Evolutionary conservation across 2,113 vertebrate species (phyloP).

Genomic region (Catagonus wagneri): DNA sequence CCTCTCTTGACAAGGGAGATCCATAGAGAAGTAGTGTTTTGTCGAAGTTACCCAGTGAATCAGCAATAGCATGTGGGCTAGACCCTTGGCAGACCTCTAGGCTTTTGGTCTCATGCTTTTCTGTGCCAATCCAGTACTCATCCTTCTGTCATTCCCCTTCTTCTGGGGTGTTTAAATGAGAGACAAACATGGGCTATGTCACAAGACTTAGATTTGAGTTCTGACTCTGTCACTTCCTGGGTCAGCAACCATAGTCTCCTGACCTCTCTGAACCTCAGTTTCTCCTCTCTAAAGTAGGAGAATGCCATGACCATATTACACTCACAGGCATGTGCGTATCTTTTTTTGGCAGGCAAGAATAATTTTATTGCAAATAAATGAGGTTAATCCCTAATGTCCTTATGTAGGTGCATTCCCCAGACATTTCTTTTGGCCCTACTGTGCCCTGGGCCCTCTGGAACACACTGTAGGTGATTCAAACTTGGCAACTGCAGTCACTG

Average conservation of each 20-base stretch:
- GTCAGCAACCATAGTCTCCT: not conserved
- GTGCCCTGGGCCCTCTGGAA: not conserved
- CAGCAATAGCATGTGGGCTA: not conserved
- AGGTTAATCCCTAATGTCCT: not conserved
- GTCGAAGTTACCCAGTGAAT: not conserved
- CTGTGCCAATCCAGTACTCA: not conserved
- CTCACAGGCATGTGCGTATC: not conserved
- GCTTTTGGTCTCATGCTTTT: not conserved
- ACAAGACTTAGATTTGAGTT: conserved; percentile 21
- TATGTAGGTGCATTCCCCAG: not conserved
- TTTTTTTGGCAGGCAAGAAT: not conserved
- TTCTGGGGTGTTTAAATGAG: not conserved
- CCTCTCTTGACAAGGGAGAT: not conserved
- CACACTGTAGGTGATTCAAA: not conserved
- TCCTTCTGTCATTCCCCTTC: not conserved
- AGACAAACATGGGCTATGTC: not conserved
- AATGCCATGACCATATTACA: not conserved
- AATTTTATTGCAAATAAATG: conserved; percentile 41
- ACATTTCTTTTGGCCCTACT: not conserved
- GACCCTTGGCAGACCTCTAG: not conserved
- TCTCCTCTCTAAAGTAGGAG: not conserved
- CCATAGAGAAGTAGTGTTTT: not conserved
- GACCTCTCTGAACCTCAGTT: not conserved
- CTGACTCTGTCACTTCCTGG: not conserved
- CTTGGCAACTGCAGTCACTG: not conserved